Conservation (phyloP, 1,140 invertebrate genomes). For the Caenorhabditis inopinata region DNA sequence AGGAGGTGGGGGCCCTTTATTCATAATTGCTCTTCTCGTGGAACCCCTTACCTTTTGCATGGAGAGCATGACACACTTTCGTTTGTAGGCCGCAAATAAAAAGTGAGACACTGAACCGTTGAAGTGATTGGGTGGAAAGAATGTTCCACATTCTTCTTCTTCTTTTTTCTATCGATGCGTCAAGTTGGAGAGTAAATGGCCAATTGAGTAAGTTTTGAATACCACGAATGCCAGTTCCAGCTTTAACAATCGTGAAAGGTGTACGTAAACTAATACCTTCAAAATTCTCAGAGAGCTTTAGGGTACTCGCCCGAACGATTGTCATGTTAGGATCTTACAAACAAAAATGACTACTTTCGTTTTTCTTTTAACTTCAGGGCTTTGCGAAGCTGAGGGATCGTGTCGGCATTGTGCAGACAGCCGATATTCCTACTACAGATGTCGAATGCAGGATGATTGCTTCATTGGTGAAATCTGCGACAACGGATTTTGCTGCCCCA, state of each 20-base stretch:
- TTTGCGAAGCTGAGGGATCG: slow-evolving; percentile 11
- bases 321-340: no score
- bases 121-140: no score
- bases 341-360: no score
- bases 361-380: no score
- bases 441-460: slow-evolving; percentile 10
- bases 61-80: background rate
- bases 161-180: background rate
- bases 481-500: slow-evolving; percentile 22
- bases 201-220: background rate
- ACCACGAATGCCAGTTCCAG: no score
- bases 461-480: slow-evolving; percentile 9
- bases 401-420: slow-evolving; percentile 18
- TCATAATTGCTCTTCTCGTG: slow-evolving; percentile 1
- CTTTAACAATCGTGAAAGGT: no score
- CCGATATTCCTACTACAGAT: slow-evolving; percentile 20
- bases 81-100: background rate
- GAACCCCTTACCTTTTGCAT: background rate
- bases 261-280: no score
- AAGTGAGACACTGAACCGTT: no score
- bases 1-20: background rate
- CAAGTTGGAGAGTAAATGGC: background rate
- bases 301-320: no score
- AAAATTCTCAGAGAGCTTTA: no score
- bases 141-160: background rate